Evolutionary conservation across 2,888 invertebrate genomes (phyloP), one percentile per base, ranked within the genome.

Genomic region (Mesochorus sp.): DNA sequence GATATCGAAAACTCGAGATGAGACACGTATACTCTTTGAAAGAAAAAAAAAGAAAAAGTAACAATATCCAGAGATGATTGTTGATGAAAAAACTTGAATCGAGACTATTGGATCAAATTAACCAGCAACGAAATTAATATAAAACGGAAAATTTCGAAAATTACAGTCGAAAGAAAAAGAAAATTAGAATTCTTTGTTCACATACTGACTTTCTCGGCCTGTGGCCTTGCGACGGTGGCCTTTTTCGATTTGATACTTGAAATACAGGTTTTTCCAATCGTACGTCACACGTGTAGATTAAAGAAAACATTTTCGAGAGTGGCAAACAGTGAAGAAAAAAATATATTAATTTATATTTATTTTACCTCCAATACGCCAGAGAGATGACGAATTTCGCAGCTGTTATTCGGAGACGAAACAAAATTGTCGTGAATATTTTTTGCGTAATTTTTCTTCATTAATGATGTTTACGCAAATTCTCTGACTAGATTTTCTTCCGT

Each of bases 201-300:
- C 72, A 78, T 78, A 84, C 84, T 87, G 75, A 83, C 85, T 87
- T 87, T 87, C 83, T 83, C 84, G 87, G 88, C 87, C 86, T 85
- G 86, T 87, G 87, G 88, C 89, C 88, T 89, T 89, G 85, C 49
- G 86, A 88, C 81, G 82, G 89, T 89, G 89, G 88, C 89, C 89
- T 89, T 89, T 82, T 88, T 87, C 85, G 86, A 88, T 84, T 86
- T 87, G 86, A 88, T 86, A 80, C 82, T 85, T 83, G 84, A 85
- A 84, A 81, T 64, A 76, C 76, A 78, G 68, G 76, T 81, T 83
- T 81, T 82, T 78, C 44, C 57, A 74, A 74, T 59, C 74, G 64
- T 70, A 44, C 70, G 59, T 78, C 73, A 64, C 42, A 59, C 72
- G 47, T 21, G 51, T 74, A 59, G 64, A 59, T 70, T 62, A 64